Evolutionary conservation across 64 coral and sea anemone species (phyloP), one percentile per base, ranked within the genome.

Genomic region (Orbicella faveolata): DNA sequence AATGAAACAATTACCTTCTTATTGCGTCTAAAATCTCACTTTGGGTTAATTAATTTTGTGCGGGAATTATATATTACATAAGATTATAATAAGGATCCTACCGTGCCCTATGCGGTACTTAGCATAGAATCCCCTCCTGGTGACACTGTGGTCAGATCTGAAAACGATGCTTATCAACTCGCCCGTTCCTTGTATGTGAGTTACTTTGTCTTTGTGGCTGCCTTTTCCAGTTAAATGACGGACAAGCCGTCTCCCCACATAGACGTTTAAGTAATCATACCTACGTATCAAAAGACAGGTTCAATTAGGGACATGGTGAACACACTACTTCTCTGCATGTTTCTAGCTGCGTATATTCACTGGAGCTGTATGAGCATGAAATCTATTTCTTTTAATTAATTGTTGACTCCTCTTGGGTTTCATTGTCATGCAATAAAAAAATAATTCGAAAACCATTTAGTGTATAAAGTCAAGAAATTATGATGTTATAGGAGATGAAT

Each of bases 61-160:
- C 55, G 11, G 15, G 15, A 59, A 9, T 59, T 59, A 15, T 16
- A 59, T 2, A 59, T 59, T 33, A 33, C 25, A 70, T 6, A 33
- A 25, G 7, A 11, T n/a, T 70, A n/a, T 11, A 64, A 21, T 68
- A 9, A 70, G n/a, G 1, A 26, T 11, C 10, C 30, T 11, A 70
- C 67, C 67, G 30, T 33, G 63, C 20, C 36, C 39, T 5, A 73
- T 14, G 6, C 39, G 70, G 41, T 85, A 85, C 51, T 85, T 37
- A 14, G 82, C 82, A 73, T 72, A 85, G 64, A 85, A 85, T 1
- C 82, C 82, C 41, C 63, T 85, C 36, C 44, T 85, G 36, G 82
- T 72, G 36, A 85, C 82, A 39, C 82, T 72, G 39, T 36, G 82
- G 26, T 85, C 82, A 12, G 82, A 73, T 85, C 39, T 85, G 36